phyloP scores from a whole-genome alignment of 2,888 invertebrate species.

The Tenthredo livida region DNA sequence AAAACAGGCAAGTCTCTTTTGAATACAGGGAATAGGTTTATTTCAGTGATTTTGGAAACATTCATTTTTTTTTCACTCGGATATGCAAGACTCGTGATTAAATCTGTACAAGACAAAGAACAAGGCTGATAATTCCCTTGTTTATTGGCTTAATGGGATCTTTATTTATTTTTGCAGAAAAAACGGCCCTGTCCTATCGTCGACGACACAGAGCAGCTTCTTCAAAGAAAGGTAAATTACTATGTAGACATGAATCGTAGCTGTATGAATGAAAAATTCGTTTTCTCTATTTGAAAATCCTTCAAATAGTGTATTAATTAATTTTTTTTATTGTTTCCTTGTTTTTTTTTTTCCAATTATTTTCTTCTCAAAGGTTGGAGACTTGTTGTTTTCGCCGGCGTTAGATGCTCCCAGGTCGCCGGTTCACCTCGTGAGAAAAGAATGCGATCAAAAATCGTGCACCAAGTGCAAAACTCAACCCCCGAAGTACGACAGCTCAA shows the following conservation, averaged over 20 bases:
- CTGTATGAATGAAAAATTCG: background rate
- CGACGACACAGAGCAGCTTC: slow-evolving; percentile 8
- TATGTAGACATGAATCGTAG: background rate
- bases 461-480: slow-evolving; percentile 1
- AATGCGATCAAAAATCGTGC: slow-evolving; percentile 54
- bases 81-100: background rate
- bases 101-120: background rate
- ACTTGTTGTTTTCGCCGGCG: slow-evolving; percentile 55
- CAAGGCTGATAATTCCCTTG: background rate
- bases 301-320: background rate
- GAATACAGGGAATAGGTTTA: background rate
- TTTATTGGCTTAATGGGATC: background rate
- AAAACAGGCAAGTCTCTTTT: slow-evolving; percentile 3
- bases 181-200: slow-evolving; percentile 20
- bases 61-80: background rate
- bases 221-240: slow-evolving; percentile 34
- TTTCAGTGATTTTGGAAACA: background rate
- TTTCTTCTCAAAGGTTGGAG: background rate
- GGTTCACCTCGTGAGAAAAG: slow-evolving; percentile 55
- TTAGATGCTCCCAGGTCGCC: slow-evolving; percentile 55
- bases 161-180: background rate
- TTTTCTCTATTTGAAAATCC: background rate
- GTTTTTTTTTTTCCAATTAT: background rate
- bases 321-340: too few species aligned
- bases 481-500: slow-evolving; percentile 11